Base-by-base conservation (phyloP, 2,888 invertebrate genomes). In the Leucoptera coffeella region DNA sequence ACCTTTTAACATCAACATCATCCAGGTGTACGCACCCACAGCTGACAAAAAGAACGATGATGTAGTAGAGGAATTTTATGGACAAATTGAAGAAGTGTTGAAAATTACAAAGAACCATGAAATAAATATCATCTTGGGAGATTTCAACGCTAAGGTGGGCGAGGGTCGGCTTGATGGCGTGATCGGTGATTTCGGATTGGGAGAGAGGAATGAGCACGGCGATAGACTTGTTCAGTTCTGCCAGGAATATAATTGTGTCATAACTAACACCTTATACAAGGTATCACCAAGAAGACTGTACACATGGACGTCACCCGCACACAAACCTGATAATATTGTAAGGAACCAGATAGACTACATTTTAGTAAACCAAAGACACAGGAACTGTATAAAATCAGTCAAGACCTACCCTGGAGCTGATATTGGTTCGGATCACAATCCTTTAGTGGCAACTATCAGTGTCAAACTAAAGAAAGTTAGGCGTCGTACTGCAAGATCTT, bases 381-480 rank as follows among this genome's bases (percentile, higher is more conserved):
- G 17, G 17, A 24, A 24, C n/a, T 14, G 24, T 10, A 14, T 24
- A n/a, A 24, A 24, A 24, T 24, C 24, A 12, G 24, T 24, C 3
- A 24, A 24, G 14, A 8, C 24, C 8, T 24, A 24, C 14, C 24
- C 14, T n/a, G n/a, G n/a, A n/a, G n/a, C n/a, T n/a, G n/a, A n/a
- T n/a, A n/a, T n/a, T n/a, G n/a, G n/a, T n/a, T n/a, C n/a, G n/a
- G n/a, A n/a, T n/a, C n/a, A n/a, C n/a, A n/a, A n/a, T n/a, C n/a
- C n/a, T n/a, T n/a, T n/a, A n/a, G n/a, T n/a, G n/a, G n/a, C n/a
- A n/a, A n/a, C n/a, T n/a, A n/a, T n/a, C n/a, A n/a, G n/a, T n/a
- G n/a, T n/a, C n/a, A n/a, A n/a, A n/a, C n/a, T n/a, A n/a, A n/a
- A n/a, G n/a, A n/a, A n/a, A n/a, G n/a, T n/a, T n/a, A n/a, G n/a